Conservation (phyloP, 1,140 invertebrate genomes). For the Cydia amplana region DNA sequence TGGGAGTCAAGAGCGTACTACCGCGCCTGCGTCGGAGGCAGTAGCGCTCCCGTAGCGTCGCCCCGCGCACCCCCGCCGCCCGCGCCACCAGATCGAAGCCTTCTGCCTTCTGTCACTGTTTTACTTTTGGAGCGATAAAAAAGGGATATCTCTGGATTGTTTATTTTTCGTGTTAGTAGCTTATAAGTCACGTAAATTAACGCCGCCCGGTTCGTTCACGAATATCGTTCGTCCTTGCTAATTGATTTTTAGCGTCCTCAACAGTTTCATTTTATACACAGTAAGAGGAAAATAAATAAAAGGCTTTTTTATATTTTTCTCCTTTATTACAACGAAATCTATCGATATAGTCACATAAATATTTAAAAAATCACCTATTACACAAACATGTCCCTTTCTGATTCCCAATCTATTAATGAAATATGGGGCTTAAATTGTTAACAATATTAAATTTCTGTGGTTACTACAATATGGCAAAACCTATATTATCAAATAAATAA, state of each 20-base stretch:
- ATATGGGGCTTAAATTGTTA: slow-evolving; percentile 19
- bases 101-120: slow-evolving; percentile 51
- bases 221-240: slow-evolving; percentile 14
- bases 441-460: slow-evolving; percentile 18
- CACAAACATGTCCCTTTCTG: neutral
- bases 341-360: slow-evolving; percentile 71
- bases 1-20: slow-evolving; percentile 72
- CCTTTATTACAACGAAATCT: slow-evolving; percentile 77
- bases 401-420: slow-evolving; percentile 10
- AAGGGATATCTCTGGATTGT: slow-evolving; percentile 73
- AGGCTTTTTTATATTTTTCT: slow-evolving; percentile 43
- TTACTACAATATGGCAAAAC: slow-evolving; percentile 17
- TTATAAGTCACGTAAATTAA: slow-evolving; percentile 74
- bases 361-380: slow-evolving; percentile 50
- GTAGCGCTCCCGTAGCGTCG: slow-evolving; percentile 69
- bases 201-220: slow-evolving; percentile 42
- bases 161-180: slow-evolving; percentile 78
- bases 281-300: slow-evolving; percentile 26
- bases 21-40: slow-evolving; percentile 65
- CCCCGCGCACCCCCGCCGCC: slow-evolving; percentile 44
- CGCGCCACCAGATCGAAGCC: slow-evolving; percentile 56
- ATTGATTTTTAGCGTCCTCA: slow-evolving; percentile 14
- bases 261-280: neutral
- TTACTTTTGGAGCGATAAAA: slow-evolving; percentile 74
- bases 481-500: slow-evolving; percentile 15